phyloP scores from a whole-genome alignment of 2,797 vertebrate genomes.

The Neopelma chrysocephalum region DNA sequence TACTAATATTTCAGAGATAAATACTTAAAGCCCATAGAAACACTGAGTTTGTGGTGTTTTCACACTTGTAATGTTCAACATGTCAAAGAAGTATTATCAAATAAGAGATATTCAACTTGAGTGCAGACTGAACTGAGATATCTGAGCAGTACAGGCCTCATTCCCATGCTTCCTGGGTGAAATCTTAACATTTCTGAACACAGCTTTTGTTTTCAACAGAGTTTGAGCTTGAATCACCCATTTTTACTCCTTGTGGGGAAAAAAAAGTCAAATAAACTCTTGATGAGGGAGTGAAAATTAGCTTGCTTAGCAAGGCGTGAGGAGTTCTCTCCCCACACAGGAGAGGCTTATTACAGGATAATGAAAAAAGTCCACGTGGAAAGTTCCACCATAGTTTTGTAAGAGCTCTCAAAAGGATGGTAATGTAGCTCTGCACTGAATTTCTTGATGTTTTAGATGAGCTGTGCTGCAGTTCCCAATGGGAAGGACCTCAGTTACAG shows the following conservation, averaged over 20 bases:
- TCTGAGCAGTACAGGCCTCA: neutral
- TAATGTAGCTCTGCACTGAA: neutral
- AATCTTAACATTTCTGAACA: neutral
- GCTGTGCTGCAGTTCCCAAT: neutral
- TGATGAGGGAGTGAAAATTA: neutral
- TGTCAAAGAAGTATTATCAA: neutral
- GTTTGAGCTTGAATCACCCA: neutral
- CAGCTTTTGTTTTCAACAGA: neutral
- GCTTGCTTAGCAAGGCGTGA: neutral
- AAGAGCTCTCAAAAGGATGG: neutral
- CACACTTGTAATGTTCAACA: neutral
- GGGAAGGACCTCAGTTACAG: neutral
- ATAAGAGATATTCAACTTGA: neutral
- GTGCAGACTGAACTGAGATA: neutral
- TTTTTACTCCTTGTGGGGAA: neutral
- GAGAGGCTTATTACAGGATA: neutral
- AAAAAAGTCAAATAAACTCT: neutral
- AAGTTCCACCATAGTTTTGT: neutral
- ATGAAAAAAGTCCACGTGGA: neutral
- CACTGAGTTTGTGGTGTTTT: neutral
- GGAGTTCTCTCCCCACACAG: neutral
- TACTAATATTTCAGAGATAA: neutral
- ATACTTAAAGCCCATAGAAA: neutral
- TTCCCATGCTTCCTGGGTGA: neutral
- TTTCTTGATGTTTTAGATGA: neutral